These are phyloP conservation scores for Limenitis camilla DNA, from an alignment of 2,888 invertebrate genomes.

Conservation along the genomic window DNA sequence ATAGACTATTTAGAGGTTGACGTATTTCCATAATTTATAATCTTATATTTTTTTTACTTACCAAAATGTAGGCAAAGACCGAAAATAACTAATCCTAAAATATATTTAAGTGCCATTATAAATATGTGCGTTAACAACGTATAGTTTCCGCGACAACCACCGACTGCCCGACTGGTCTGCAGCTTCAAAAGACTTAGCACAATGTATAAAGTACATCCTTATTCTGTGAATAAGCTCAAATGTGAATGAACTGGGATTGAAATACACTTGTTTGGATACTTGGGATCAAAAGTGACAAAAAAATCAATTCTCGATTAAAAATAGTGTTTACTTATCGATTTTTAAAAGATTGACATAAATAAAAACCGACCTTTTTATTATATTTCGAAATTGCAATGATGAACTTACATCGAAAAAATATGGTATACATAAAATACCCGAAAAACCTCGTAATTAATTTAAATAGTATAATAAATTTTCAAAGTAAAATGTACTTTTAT, in stretches of 20 bases:
- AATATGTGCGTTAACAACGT: background rate
- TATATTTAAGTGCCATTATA: conserved; percentile 17
- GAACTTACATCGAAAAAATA: too few relatives aligned
- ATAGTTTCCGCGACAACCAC: conserved; percentile 5
- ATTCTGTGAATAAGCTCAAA: conserved; percentile 26
- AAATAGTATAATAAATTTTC: too few relatives aligned
- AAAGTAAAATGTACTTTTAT: too few relatives aligned
- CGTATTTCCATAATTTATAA: background rate
- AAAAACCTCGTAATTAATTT: too few relatives aligned
- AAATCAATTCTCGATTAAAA: too few relatives aligned
- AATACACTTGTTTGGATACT: conserved; percentile 1
- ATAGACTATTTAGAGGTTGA: background rate
- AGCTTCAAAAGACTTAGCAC: conserved; percentile 11
- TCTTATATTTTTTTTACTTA: conserved; percentile 6
- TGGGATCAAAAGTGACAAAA: background rate
- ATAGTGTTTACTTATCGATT: too few relatives aligned
- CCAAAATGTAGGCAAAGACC: conserved; percentile 15
- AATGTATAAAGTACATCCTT: conserved; percentile 29
- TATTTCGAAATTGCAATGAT: too few relatives aligned
- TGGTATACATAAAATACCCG: too few relatives aligned
- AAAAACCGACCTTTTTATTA: too few relatives aligned
- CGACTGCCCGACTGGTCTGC: conserved; percentile 20
- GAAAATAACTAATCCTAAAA: conserved; percentile 11
- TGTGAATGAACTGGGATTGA: conserved; percentile 20
- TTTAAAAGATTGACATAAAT: too few relatives aligned